Evolutionary conservation across 2,113 vertebrate species (phyloP).

Genomic region (Syngnathoides biaculeatus): DNA sequence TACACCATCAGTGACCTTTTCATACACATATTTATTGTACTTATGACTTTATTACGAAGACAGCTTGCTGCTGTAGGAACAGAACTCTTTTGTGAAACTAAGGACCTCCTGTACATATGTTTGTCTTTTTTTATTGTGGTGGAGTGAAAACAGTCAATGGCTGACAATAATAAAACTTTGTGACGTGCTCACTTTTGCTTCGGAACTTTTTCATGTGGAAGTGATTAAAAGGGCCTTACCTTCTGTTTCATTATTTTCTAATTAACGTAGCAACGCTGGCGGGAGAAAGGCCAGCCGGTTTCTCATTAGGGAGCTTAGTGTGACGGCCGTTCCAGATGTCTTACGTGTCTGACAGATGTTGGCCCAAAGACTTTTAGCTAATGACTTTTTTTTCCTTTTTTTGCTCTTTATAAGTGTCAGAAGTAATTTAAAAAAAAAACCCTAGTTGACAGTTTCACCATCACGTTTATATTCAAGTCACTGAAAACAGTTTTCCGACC

Average conservation of each 20-base stretch:
- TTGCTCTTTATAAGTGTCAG: no score
- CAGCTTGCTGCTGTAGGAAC: no score
- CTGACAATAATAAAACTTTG: neutral
- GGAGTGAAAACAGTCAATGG: neutral
- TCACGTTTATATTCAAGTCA: neutral
- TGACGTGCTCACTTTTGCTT: neutral
- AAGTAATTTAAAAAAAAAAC: neutral
- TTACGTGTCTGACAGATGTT: neutral
- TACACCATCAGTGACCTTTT: no score
- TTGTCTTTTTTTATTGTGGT: no score
- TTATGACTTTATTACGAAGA: no score
- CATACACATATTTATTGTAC: no score
- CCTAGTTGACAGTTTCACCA: neutral
- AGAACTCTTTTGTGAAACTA: neutral
- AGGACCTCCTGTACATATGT: neutral
- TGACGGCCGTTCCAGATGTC: constrained; percentile 18
- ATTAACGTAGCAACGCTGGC: constrained; percentile 21
- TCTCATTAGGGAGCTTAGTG: constrained; percentile 15
- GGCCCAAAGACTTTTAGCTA: constrained; percentile 2
- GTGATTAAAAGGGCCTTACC: constrained; percentile 27
- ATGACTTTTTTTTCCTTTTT: neutral
- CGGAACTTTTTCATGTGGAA: constrained; percentile 13
- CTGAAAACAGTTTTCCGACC: neutral
- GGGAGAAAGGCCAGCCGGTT: constrained; percentile 11
- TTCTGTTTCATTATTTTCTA: constrained; percentile 20